Evolutionary conservation across 2,113 vertebrate species (phyloP), one percentile per base, ranked within the genome.

Genomic region (Poecile atricapillus): DNA sequence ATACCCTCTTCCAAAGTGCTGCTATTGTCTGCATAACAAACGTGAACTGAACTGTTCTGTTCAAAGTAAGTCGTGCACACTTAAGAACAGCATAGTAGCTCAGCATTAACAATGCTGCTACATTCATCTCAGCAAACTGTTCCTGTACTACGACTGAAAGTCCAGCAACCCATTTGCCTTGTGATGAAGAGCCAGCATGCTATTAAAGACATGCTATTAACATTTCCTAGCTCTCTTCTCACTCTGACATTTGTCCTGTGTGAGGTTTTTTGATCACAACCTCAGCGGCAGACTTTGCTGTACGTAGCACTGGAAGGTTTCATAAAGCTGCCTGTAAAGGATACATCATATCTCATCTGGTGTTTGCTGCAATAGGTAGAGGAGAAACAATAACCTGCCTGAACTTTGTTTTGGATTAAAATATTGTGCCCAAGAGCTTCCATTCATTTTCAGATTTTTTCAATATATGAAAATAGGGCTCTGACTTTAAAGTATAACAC

Each of bases 71-170:
- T 79, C 87, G 41, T 50, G 70, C 92, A 71, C 77, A 37, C 64
- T 92, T 76, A 79, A 90, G 74, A 73, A 77, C 78, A 35, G 89
- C 93, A 89, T 80, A 94, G 77, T 21, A 80, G 65, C 80, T 96
- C 73, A 63, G 52, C 0, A 0, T 44, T 71, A 83, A 94, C 87
- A 62, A 91, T 64, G 55, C 69, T 44, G 64, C 71, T 74, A 8
- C 90, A n/a, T 95, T 93, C 90, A 70, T 68, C 67, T 90, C 60
- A 28, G 92, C n/a, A 93, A 78, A 89, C 69, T 93, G 41, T 75
- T 83, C 76, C 52, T 89, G 55, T 73, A 70, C 27, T 83, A 82
- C 46, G 81, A n/a, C 23, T 70, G 69, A 41, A 90, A 60, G 63
- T 78, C 56, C 55, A 56, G 76, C 78, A 90, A 83, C 52, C 88